Base-by-base conservation (phyloP, 1,140 invertebrate species). In the Drosophila nigromelanica region DNA sequence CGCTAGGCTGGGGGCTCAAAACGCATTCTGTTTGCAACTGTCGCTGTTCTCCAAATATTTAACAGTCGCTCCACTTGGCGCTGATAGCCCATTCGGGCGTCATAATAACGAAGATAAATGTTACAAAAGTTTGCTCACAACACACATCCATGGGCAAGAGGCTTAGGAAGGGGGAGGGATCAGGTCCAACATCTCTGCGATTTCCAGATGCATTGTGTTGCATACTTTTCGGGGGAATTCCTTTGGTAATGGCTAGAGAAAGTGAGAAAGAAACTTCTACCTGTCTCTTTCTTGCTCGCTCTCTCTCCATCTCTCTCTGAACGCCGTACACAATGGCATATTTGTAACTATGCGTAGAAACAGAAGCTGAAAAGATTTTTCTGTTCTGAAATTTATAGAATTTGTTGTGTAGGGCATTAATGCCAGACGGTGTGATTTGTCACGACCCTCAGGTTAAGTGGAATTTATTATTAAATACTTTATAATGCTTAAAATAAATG, bases 91-190 rank as follows among this genome's bases (percentile, higher is more conserved):
- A 82, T 87, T 87, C 76, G 83, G 87, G 83, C 83, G 83, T 89
- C 83, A 87, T 87, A 89, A 87, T 87, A 87, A 87, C 83, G 83
- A 87, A 89, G 83, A 87, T 87, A 87, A 87, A 87, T 87, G 83
- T 83, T 74, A 73, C 73, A 52, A 82, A 87, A 87, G 64, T 87
- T 87, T 82, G 68, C 76, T 66, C 11, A 42, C 73, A 89, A 73
- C 64, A 82, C 62, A 76, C 63, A 52, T 56, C 70, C 54, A 51
- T 51, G 37, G 21, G 35, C 59, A 35, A 50, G 7, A 18, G 6
- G 12, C n/a, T 24, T 24, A 24, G 21, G 1, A 3, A 3, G 14
- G 24, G 15, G 40, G 10, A 45, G 4, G 10, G 37, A 11, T 12
- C 10, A 7, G 24, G 6, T 15, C 14, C 67, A 24, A 56, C 51